Evolutionary conservation across 2,113 vertebrate species (phyloP).

Genomic region (Brevimyrus niger): DNA sequence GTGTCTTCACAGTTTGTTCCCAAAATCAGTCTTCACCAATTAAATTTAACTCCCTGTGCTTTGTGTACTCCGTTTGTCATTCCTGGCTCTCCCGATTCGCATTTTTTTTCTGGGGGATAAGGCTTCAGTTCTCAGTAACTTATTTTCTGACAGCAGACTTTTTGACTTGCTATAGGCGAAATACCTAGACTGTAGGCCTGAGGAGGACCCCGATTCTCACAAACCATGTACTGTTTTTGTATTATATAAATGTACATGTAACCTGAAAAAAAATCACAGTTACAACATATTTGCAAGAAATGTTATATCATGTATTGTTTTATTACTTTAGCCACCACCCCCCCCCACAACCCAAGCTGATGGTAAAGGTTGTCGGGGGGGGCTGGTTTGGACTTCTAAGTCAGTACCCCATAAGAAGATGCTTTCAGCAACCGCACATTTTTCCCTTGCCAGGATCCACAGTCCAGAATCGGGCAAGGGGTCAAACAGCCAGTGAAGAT

Average conservation of each 20-base stretch:
- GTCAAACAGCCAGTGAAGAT: background rate
- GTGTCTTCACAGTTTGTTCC: constrained; percentile 3
- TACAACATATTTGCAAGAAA: background rate
- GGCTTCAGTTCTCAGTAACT: background rate
- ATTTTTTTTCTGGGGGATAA: background rate
- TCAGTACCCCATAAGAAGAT: background rate
- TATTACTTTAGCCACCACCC: background rate
- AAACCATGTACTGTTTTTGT: background rate
- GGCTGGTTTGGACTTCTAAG: background rate
- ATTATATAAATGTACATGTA: background rate
- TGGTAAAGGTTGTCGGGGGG: background rate
- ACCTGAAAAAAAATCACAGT: background rate
- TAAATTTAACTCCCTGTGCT: background rate
- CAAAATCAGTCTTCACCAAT: background rate
- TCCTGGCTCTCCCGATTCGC: background rate
- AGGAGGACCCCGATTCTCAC: background rate
- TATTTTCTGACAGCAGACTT: background rate
- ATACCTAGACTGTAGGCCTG: background rate
- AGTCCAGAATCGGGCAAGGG: background rate
- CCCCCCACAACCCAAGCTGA: background rate
- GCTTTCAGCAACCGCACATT: background rate
- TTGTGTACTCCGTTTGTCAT: background rate
- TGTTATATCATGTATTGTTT: background rate
- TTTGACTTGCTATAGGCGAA: background rate
- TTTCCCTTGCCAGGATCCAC: background rate